Evolutionary conservation across 2,888 invertebrate genomes (phyloP).

Genomic region (Drosophila neotestacea): DNA sequence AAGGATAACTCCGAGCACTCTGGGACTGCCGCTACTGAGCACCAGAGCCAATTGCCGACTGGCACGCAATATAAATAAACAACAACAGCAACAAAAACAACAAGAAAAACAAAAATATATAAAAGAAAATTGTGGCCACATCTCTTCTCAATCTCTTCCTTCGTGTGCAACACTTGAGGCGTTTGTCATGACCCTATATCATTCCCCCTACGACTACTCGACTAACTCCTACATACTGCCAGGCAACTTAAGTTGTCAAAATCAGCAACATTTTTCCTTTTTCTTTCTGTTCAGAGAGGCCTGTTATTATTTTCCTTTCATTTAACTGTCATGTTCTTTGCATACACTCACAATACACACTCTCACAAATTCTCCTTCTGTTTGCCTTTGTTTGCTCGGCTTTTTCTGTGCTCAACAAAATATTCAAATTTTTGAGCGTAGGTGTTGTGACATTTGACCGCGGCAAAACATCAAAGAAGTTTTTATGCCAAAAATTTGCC

Average conservation of each 20-base stretch:
- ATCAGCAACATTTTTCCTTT: slow-evolving; percentile 67
- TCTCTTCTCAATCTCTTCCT: slow-evolving; percentile 23
- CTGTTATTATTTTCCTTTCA: slow-evolving; percentile 60
- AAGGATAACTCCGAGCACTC: slow-evolving; percentile 65
- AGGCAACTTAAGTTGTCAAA: slow-evolving; percentile 75
- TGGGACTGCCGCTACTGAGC: slow-evolving; percentile 36
- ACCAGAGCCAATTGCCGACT: slow-evolving; percentile 62
- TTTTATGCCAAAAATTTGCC: slow-evolving; percentile 15
- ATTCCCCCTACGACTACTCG: slow-evolving; percentile 6
- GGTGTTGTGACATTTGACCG: slow-evolving; percentile 73
- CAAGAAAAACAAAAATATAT: slow-evolving; percentile 18
- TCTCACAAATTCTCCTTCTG: slow-evolving; percentile 14
- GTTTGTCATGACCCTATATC: slow-evolving; percentile 22
- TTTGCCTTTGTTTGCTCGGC: slow-evolving; percentile 39
- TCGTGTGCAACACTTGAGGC: slow-evolving; percentile 51
- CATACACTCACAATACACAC: slow-evolving; percentile 32
- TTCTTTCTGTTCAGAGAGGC: slow-evolving; percentile 23
- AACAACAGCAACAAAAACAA: slow-evolving; percentile 25
- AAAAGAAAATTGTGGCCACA: slow-evolving; percentile 51
- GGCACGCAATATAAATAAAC: slow-evolving; percentile 54
- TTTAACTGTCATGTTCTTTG: slow-evolving; percentile 68
- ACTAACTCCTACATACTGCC: too few relatives aligned
- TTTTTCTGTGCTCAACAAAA: slow-evolving; percentile 9
- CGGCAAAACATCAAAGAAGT: slow-evolving; percentile 56
- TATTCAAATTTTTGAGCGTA: slow-evolving; percentile 12